Percentiles rank a stretch among this genome's conserved stretches.
Evolutionary conservation across 2,888 invertebrate genomes (phyloP).

Genomic region (Pomacea canaliculata): DNA sequence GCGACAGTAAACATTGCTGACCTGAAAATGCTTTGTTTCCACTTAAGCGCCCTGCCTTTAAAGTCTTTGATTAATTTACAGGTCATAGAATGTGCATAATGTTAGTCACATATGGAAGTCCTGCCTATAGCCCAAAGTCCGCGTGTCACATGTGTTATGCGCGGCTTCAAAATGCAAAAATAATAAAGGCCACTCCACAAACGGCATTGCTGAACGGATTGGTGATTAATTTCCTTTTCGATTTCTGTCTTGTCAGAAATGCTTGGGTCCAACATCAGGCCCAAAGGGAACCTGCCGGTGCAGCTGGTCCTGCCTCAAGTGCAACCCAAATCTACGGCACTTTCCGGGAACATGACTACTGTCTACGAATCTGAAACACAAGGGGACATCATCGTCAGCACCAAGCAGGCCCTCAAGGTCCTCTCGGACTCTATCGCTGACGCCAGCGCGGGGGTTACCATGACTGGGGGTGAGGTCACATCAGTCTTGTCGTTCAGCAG

Average conservation of each 20-base stretch:
- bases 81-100: too few relatives aligned
- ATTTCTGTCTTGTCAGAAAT: neutral
- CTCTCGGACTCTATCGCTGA: conserved; percentile 2
- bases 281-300: conserved; percentile 34
- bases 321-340: conserved; percentile 23
- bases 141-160: too few relatives aligned
- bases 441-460: neutral
- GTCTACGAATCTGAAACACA: neutral
- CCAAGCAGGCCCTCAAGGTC: conserved; percentile 12
- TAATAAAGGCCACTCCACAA: too few relatives aligned
- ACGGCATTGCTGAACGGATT: too few relatives aligned
- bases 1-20: too few relatives aligned
- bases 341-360: neutral
- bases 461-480: neutral
- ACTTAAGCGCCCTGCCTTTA: too few relatives aligned
- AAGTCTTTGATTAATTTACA: too few relatives aligned
- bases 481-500: neutral
- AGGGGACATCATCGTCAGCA: neutral
- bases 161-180: too few relatives aligned
- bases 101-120: too few relatives aligned
- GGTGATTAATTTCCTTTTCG: neutral
- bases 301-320: conserved; percentile 40
- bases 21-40: too few relatives aligned
- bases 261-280: neutral
- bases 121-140: too few relatives aligned